Percentiles rank a stretch among this genome's conserved stretches.
These are phyloP conservation scores for Lepeophtheirus nordmannii DNA, from an alignment of 2,888 invertebrate genomes.

Conservation along the genomic window DNA sequence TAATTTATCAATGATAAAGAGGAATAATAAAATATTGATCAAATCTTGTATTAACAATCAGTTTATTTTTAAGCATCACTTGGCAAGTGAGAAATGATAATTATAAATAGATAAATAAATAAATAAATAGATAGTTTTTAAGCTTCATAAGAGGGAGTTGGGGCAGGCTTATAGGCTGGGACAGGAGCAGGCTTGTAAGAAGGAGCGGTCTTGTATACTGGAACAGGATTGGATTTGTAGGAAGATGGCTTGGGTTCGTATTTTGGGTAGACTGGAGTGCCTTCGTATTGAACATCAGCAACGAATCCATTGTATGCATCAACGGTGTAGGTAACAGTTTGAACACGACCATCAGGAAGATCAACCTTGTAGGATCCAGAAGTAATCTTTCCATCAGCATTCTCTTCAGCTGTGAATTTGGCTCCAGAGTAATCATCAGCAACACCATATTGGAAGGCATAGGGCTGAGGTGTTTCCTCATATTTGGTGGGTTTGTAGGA, in stretches of 20 bases:
- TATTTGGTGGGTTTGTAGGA: slow-evolving; percentile 3
- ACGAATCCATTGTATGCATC: slow-evolving; percentile 14
- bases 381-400: slow-evolving; percentile 1
- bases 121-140: too few species aligned
- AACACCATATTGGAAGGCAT: background rate
- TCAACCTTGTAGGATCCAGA: background rate
- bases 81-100: too few species aligned
- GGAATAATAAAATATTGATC: too few species aligned
- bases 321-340: slow-evolving; percentile 11
- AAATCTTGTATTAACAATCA: too few species aligned
- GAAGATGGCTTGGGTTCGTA: background rate
- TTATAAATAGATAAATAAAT: too few species aligned
- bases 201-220: background rate
- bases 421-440: background rate
- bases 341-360: slow-evolving; percentile 13
- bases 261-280: slow-evolving; percentile 10
- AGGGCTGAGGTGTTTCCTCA: slow-evolving; percentile 20
- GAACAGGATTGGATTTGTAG: background rate
- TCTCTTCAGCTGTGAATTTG: background rate
- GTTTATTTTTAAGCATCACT: too few species aligned
- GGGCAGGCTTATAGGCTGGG: background rate
- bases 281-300: slow-evolving; percentile 13
- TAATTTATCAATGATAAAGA: too few species aligned
- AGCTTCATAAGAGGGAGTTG: background rate
- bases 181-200: background rate